phyloP scores from a whole-genome alignment of 2,888 invertebrate species.

The Mesochorus sp. region DNA sequence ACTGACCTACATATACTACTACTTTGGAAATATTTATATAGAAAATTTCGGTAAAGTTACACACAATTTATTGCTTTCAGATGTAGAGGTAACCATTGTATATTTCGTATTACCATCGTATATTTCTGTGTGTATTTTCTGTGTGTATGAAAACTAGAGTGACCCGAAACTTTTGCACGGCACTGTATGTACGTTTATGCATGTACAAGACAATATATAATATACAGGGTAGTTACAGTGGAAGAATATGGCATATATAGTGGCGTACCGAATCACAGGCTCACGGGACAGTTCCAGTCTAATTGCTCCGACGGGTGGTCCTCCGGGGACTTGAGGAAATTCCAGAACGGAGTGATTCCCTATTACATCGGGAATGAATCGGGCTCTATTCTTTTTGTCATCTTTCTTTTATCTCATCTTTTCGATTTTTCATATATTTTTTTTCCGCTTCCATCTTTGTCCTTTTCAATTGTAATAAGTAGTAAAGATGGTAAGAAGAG shows the following conservation, averaged over 20 bases:
- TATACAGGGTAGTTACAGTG: constrained; percentile 4
- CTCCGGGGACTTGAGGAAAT: constrained; percentile 53
- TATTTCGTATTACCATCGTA: too few species aligned
- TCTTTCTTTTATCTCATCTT: background rate
- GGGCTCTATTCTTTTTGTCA: constrained; percentile 24
- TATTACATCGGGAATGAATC: constrained; percentile 36
- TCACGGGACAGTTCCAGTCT: constrained; percentile 50
- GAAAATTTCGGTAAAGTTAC: too few species aligned
- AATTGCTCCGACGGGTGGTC: constrained; percentile 61
- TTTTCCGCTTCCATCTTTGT: constrained; percentile 28
- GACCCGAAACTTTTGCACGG: too few species aligned
- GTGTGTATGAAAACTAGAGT: too few species aligned
- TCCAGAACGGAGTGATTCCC: constrained; percentile 58
- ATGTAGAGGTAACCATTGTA: too few species aligned
- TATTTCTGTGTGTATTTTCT: too few species aligned
- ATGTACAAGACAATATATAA: background rate
- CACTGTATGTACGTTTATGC: too few species aligned
- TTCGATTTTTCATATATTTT: background rate
- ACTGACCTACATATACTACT: too few species aligned
- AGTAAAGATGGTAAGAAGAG: background rate
- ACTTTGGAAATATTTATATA: too few species aligned
- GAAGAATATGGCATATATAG: constrained; percentile 18
- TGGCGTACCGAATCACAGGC: constrained; percentile 33
- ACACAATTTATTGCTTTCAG: too few species aligned
- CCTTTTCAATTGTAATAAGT: constrained; percentile 37